Evolutionary conservation across 2,113 vertebrate species (phyloP).

Genomic region (Calyptomena viridis): DNA sequence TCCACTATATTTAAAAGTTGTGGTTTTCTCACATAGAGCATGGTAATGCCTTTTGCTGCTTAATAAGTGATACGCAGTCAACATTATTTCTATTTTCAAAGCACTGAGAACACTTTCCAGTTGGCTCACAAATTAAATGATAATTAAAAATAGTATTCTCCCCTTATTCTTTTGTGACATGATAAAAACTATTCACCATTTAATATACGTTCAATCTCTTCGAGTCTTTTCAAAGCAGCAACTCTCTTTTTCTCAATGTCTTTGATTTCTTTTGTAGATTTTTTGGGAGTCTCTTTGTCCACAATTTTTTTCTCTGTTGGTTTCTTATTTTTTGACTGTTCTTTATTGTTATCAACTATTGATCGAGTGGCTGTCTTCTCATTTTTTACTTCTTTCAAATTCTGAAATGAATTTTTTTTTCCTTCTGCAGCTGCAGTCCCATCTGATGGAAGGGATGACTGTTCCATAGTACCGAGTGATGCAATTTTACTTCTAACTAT

Average conservation of each 20-base stretch:
- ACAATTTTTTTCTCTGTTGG: constrained; percentile 68
- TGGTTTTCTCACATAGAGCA: background rate
- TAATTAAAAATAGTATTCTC: constrained; percentile 19
- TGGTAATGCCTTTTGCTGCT: background rate
- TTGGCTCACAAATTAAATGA: constrained; percentile 12
- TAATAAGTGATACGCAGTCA: constrained; percentile 7
- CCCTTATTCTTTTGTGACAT: background rate
- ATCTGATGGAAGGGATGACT: constrained; percentile 59
- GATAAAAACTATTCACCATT: constrained; percentile 85
- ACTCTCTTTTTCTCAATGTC: constrained; percentile 96
- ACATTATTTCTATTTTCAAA: constrained; percentile 39
- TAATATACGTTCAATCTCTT: constrained; percentile 98
- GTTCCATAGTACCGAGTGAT: constrained; percentile 76
- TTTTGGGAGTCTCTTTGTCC: constrained; percentile 81
- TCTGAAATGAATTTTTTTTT: constrained; percentile 56
- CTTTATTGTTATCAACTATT: constrained; percentile 56
- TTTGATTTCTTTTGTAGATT: constrained; percentile 91
- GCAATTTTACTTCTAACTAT: constrained; percentile 94
- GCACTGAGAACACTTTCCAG: constrained; percentile 25
- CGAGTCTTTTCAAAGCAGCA: constrained; percentile 95
- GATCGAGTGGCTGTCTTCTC: constrained; percentile 73
- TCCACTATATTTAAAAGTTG: background rate
- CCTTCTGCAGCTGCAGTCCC: constrained; percentile 32
- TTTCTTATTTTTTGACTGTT: constrained; percentile 72
- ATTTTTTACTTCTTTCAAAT: constrained; percentile 74